These are phyloP conservation scores for Halocaridina rubra DNA, from an alignment of 2,888 invertebrate genomes.

Conservation along the genomic window DNA sequence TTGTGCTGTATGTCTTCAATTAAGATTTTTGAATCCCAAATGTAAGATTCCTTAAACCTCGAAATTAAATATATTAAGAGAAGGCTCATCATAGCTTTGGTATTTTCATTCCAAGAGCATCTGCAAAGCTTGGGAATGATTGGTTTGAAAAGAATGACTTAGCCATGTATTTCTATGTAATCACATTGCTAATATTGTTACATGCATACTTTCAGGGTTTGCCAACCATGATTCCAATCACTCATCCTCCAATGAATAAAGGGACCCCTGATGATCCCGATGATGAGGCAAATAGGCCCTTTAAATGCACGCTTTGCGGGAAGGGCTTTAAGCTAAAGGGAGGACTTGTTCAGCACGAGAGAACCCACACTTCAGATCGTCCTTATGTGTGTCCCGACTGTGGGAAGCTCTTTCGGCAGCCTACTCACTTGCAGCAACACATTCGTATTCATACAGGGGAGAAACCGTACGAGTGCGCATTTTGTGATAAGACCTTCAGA, in stretches of 20 bases:
- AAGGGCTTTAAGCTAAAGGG: slow-evolving; percentile 62
- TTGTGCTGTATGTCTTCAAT: too few relatives aligned
- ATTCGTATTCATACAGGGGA: slow-evolving; percentile 62
- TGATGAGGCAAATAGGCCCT: slow-evolving; percentile 61
- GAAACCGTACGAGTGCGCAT: slow-evolving; percentile 62
- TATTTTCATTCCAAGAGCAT: too few relatives aligned
- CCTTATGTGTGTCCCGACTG: slow-evolving; percentile 63
- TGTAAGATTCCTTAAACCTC: too few relatives aligned
- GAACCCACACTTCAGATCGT: slow-evolving; percentile 60
- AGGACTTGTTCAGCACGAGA: slow-evolving; percentile 60
- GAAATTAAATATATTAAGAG: too few relatives aligned
- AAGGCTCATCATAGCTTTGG: too few relatives aligned
- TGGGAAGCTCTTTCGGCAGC: slow-evolving; percentile 62
- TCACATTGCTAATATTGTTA: too few relatives aligned
- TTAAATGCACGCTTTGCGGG: slow-evolving; percentile 56
- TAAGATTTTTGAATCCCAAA: too few relatives aligned
- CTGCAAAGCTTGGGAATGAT: too few relatives aligned
- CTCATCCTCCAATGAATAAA: slow-evolving; percentile 56
- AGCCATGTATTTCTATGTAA: too few relatives aligned
- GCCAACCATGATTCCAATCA: slow-evolving; percentile 61
- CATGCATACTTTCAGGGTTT: slow-evolving; percentile 41
- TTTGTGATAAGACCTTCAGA: slow-evolving; percentile 61
- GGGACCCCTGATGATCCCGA: slow-evolving; percentile 40
- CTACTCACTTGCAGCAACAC: slow-evolving; percentile 63
- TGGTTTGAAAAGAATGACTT: too few relatives aligned